phyloP scores from a whole-genome alignment of 1,140 invertebrate species.

The Saccostrea cuccullata region DNA sequence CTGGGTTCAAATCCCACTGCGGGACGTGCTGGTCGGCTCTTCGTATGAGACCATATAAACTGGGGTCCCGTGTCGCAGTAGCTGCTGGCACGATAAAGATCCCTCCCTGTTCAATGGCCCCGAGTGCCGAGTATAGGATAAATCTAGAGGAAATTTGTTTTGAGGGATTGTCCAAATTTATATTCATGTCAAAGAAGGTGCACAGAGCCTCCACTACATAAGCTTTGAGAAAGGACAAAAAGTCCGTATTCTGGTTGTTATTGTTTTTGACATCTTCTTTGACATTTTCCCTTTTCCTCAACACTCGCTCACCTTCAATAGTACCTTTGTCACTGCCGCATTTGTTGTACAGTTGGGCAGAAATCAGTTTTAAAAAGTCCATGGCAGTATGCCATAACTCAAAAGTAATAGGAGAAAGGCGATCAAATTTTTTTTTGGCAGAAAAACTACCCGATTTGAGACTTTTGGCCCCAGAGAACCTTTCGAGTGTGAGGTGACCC shows the following conservation, averaged over 20 bases:
- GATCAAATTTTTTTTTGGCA: not conserved
- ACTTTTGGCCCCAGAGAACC: not conserved
- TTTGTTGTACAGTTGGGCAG: not conserved
- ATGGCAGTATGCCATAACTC: not conserved
- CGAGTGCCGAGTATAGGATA: too few species aligned
- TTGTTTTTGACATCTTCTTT: not conserved
- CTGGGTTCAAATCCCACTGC: too few species aligned
- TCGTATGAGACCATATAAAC: too few species aligned
- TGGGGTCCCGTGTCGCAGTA: too few species aligned
- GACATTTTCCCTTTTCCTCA: not conserved
- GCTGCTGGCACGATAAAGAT: too few species aligned
- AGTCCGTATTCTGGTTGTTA: not conserved
- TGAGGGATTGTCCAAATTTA: not conserved
- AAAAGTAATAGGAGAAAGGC: not conserved
- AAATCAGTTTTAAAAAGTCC: not conserved
- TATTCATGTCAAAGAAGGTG: not conserved
- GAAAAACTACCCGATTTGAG: not conserved
- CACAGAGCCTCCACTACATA: not conserved
- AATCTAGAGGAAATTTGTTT: not conserved
- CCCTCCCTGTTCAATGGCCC: too few species aligned
- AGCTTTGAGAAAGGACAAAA: not conserved
- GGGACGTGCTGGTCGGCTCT: too few species aligned
- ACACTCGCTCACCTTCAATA: not conserved
- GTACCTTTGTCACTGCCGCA: not conserved
- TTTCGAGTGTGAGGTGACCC: too few species aligned